A percentile compares a stretch with the other conserved stretches of the same genome.
These are phyloP conservation scores for Podarcis raffonei DNA, from an alignment of 2,113 vertebrate genomes.

Conservation along the genomic window DNA sequence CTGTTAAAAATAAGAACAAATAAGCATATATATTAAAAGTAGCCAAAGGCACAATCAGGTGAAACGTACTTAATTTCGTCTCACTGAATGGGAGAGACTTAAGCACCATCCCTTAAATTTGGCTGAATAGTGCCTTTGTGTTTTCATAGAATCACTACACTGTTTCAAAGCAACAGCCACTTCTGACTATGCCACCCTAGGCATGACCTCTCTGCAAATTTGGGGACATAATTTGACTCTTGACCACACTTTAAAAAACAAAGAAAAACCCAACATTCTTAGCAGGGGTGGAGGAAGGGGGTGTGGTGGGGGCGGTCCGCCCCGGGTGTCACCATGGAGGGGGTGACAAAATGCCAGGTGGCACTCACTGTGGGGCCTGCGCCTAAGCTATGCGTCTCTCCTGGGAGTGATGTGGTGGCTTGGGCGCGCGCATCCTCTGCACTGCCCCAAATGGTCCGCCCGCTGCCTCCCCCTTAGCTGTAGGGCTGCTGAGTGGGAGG, in stretches of 20 bases:
- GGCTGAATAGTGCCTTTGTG: background rate
- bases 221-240: slow-evolving; percentile 3
- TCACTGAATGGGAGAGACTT: background rate
- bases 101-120: background rate
- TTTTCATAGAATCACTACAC: slow-evolving; percentile 24
- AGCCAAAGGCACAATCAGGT: background rate
- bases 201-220: background rate
- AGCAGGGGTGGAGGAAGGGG: too few relatives aligned
- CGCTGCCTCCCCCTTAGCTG: too few relatives aligned
- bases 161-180: slow-evolving; percentile 21
- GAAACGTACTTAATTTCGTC: background rate
- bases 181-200: slow-evolving; percentile 17
- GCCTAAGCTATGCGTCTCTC: too few relatives aligned
- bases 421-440: too few relatives aligned
- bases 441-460: too few relatives aligned
- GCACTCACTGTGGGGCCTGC: too few relatives aligned
- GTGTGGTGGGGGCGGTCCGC: too few relatives aligned
- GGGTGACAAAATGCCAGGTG: too few relatives aligned
- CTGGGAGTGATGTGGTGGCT: too few relatives aligned
- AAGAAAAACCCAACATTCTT: too few relatives aligned
- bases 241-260: background rate
- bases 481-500: too few relatives aligned
- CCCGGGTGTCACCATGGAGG: too few relatives aligned
- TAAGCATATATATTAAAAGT: background rate
- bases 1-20: background rate